A percentile compares a stretch with the other conserved stretches of the same genome.
These are phyloP conservation scores for Sceliomorpha sp. DNA, from an alignment of 2,888 invertebrate species.

Conservation along the genomic window DNA sequence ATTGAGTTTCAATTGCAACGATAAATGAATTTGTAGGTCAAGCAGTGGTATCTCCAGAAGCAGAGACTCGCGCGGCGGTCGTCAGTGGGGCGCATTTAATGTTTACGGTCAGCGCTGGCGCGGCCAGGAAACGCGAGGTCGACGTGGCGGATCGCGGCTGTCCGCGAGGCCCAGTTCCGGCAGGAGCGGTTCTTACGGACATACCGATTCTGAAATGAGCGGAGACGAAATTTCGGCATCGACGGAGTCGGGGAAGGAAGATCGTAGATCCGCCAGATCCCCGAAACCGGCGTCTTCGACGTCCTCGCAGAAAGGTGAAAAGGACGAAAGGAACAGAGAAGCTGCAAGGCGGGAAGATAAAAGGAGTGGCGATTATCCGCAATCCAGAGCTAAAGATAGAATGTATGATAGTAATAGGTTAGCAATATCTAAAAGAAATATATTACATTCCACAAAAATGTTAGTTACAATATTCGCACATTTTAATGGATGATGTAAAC, in stretches of 20 bases:
- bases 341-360: conserved; percentile 73
- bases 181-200: conserved; percentile 81
- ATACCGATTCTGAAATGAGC: conserved; percentile 88
- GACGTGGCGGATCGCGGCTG: conserved; percentile 74
- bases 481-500: background rate
- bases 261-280: conserved; percentile 83
- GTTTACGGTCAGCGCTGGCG: conserved; percentile 80
- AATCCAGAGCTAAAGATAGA: conserved; percentile 71
- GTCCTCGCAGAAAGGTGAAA: conserved; percentile 81
- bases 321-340: conserved; percentile 84
- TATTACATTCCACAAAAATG: too few relatives aligned
- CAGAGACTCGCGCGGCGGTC: conserved; percentile 76
- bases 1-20: too few relatives aligned
- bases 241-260: conserved; percentile 82
- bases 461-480: too few relatives aligned
- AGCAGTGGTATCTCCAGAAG: conserved; percentile 81
- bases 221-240: conserved; percentile 85
- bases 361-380: conserved; percentile 64
- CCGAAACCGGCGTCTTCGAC: conserved; percentile 75
- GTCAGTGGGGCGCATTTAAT: conserved; percentile 80
- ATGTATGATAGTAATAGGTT: conserved; percentile 51
- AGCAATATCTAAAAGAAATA: conserved; percentile 9
- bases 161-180: conserved; percentile 75
- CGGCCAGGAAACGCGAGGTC: conserved; percentile 80
- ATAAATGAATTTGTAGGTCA: conserved; percentile 59